These are phyloP conservation scores for Meta bourneti DNA, from an alignment of 2,888 invertebrate genomes.

Conservation along the genomic window DNA sequence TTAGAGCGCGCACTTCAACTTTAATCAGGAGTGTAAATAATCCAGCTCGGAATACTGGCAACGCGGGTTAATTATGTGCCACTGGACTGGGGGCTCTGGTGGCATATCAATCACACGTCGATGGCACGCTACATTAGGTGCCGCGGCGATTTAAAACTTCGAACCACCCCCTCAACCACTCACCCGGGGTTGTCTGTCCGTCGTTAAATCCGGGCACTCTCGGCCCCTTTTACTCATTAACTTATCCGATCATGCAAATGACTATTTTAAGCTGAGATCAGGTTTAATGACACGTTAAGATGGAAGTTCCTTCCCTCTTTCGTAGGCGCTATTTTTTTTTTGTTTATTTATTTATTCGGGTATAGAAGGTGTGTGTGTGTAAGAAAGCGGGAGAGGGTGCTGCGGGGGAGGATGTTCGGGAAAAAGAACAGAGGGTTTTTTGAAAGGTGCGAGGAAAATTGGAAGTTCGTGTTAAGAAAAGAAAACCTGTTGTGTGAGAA, in stretches of 20 bases:
- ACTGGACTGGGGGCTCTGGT: constrained; percentile 1
- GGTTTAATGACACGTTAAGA: constrained; percentile 72
- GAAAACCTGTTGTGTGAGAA: too few relatives aligned
- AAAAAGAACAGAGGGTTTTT: too few relatives aligned
- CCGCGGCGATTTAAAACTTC: constrained; percentile 58
- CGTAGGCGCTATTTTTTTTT: too few relatives aligned
- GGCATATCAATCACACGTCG: constrained; percentile 63
- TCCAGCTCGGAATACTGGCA: neutral
- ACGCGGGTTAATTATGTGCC: constrained; percentile 49
- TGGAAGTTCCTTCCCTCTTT: neutral
- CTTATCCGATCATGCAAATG: constrained; percentile 74
- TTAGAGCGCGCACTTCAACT: neutral
- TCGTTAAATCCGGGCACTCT: constrained; percentile 42
- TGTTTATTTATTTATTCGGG: too few relatives aligned
- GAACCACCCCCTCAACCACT: neutral
- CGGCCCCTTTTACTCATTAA: constrained; percentile 65
- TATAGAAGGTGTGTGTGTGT: too few relatives aligned
- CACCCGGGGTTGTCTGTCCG: neutral
- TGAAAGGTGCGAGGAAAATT: too few relatives aligned
- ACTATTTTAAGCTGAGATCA: constrained; percentile 71
- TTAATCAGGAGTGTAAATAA: constrained; percentile 43
- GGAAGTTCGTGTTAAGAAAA: too few relatives aligned
- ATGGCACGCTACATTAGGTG: constrained; percentile 68
- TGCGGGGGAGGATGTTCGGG: too few relatives aligned
- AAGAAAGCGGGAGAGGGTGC: too few relatives aligned